These are phyloP conservation scores for Caenorhabditis brenneri DNA, from an alignment of 1,140 invertebrate species.

Conservation along the genomic window DNA sequence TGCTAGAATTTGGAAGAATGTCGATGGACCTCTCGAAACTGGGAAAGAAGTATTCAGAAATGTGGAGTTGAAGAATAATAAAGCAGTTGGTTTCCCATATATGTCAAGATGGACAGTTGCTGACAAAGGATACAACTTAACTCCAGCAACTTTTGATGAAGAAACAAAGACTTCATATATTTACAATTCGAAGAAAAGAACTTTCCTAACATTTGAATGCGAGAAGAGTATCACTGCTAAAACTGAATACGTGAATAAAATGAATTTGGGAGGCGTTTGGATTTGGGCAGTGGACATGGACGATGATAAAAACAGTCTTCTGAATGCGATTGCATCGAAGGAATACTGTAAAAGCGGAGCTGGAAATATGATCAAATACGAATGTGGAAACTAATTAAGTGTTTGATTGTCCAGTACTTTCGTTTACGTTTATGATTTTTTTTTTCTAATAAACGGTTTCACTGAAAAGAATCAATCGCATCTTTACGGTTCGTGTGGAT, in stretches of 20 bases:
- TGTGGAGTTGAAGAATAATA: not conserved
- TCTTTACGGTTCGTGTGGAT: too few species aligned
- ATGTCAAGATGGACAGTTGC: not conserved
- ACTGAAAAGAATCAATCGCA: too few species aligned
- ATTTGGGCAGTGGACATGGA: slow-evolving; percentile 4
- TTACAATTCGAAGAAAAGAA: not conserved
- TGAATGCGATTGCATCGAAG: too few species aligned
- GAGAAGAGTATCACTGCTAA: not conserved
- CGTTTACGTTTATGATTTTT: too few species aligned
- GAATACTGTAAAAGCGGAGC: too few species aligned
- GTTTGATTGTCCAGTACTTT: too few species aligned
- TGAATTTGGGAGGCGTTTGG: slow-evolving; percentile 3
- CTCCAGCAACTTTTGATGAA: not conserved
- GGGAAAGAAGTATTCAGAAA: not conserved
- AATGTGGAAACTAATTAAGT: too few species aligned
- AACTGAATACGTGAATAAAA: not conserved
- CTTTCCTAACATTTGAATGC: not conserved
- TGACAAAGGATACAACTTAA: not conserved
- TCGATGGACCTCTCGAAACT: not conserved
- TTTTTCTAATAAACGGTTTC: too few species aligned
- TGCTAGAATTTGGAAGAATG: not conserved
- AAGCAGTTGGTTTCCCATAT: not conserved
- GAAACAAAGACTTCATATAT: not conserved
- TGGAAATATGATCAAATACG: not conserved
- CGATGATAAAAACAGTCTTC: not conserved